Evolutionary conservation across 2,797 vertebrate species (phyloP).

Genomic region (Tympanoctomys barrerae): DNA sequence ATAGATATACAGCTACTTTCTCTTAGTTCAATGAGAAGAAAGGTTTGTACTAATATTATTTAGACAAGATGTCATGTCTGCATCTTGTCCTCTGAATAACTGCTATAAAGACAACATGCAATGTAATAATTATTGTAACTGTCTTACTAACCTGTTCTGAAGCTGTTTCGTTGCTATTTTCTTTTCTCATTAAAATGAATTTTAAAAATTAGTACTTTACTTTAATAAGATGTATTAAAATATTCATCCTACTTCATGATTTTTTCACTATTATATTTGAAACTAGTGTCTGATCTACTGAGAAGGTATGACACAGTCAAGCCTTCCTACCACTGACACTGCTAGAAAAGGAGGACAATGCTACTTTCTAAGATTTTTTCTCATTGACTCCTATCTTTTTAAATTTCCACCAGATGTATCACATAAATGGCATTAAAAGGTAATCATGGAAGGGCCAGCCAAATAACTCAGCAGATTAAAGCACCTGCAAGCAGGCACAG

Average conservation of each 20-base stretch:
- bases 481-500: too few species aligned
- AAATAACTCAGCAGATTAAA: too few species aligned
- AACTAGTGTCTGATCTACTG: background rate
- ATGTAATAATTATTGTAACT: too few species aligned
- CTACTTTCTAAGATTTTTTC: constrained; percentile 25
- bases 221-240: background rate
- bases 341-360: background rate
- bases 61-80: too few species aligned
- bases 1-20: too few species aligned
- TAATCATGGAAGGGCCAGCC: background rate
- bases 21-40: too few species aligned
- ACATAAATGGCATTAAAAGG: background rate
- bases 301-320: background rate
- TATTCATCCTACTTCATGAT: background rate
- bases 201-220: background rate
- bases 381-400: background rate
- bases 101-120: too few species aligned
- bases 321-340: background rate
- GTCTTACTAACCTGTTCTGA: too few species aligned
- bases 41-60: too few species aligned
- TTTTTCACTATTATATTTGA: background rate
- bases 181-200: too few species aligned
- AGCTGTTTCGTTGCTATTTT: too few species aligned
- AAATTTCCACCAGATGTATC: background rate
- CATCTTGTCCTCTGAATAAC: too few species aligned